Conservation (phyloP, 2,888 invertebrate species). For the Volucella inanis region DNA sequence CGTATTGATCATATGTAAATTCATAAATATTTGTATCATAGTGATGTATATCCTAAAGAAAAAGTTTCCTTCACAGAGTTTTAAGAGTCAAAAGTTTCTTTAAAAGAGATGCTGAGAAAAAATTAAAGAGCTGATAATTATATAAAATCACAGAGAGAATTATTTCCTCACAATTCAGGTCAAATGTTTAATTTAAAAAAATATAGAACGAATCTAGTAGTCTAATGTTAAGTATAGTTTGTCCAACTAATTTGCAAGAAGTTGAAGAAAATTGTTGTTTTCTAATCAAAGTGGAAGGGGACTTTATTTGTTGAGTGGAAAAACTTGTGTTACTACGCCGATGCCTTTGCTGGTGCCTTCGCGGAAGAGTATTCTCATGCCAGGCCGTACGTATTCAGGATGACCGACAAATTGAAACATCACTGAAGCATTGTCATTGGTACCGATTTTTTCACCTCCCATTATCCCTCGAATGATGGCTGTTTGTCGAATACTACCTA, state of each 20-base stretch:
- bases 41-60: conserved; percentile 6
- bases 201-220: conserved; percentile 21
- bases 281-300: background rate
- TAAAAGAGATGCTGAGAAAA: conserved; percentile 20
- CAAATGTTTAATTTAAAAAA: conserved; percentile 31
- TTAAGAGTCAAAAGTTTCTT: conserved; percentile 38
- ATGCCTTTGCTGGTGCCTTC: conserved; percentile 94
- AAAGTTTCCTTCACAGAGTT: conserved; percentile 31
- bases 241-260: conserved; percentile 1
- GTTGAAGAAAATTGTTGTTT: background rate
- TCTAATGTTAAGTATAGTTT: conserved; percentile 17
- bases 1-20: conserved; percentile 30
- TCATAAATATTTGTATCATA: conserved; percentile 23
- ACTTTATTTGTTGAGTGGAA: conserved; percentile 84
- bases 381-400: conserved; percentile 92
- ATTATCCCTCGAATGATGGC: conserved; percentile 93
- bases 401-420: conserved; percentile 94
- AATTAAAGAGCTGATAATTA: conserved; percentile 50
- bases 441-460: conserved; percentile 85
- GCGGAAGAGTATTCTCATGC: conserved; percentile 91
- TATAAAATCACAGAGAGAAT: conserved; percentile 69
- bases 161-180: conserved; percentile 61
- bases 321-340: conserved; percentile 91
- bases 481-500: conserved; percentile 97
- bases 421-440: conserved; percentile 93